Percentiles rank a stretch among this genome's conserved stretches.
These are phyloP conservation scores for Eulemur albifrons DNA, from an alignment of 2,797 vertebrate genomes.

Conservation along the genomic window DNA sequence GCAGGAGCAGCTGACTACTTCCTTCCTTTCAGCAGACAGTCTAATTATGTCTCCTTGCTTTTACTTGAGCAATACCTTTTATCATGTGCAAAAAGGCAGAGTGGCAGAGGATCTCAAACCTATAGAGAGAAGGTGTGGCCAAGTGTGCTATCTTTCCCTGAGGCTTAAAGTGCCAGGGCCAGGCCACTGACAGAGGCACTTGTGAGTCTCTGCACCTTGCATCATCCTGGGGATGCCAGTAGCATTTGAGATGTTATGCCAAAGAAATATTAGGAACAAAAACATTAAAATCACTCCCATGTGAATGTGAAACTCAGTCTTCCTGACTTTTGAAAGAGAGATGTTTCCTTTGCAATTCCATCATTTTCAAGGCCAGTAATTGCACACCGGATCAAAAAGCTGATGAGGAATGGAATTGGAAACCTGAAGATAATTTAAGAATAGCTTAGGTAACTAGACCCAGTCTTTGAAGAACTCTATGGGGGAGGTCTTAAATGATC, in stretches of 20 bases:
- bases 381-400: conserved; percentile 64
- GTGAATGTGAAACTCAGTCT: conserved; percentile 55
- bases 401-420: conserved; percentile 59
- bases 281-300: conserved; percentile 68
- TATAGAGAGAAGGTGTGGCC: not conserved
- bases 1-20: not conserved
- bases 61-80: not conserved
- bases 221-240: conserved; percentile 28
- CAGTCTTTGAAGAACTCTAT: conserved; percentile 61
- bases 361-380: conserved; percentile 64
- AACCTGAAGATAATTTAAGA: conserved; percentile 68
- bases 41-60: not conserved
- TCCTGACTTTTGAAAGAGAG: conserved; percentile 60
- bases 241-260: conserved; percentile 17
- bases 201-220: conserved; percentile 26
- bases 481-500: conserved; percentile 50
- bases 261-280: conserved; percentile 62
- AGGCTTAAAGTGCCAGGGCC: not conserved
- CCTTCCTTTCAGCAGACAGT: not conserved
- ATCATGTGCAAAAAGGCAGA: not conserved
- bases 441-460: conserved; percentile 64
- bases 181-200: not conserved
- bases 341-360: conserved; percentile 48
- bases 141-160: not conserved
- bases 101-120: not conserved